Base-by-base conservation (phyloP, 2,113 vertebrate genomes). In the Micromys minutus region DNA sequence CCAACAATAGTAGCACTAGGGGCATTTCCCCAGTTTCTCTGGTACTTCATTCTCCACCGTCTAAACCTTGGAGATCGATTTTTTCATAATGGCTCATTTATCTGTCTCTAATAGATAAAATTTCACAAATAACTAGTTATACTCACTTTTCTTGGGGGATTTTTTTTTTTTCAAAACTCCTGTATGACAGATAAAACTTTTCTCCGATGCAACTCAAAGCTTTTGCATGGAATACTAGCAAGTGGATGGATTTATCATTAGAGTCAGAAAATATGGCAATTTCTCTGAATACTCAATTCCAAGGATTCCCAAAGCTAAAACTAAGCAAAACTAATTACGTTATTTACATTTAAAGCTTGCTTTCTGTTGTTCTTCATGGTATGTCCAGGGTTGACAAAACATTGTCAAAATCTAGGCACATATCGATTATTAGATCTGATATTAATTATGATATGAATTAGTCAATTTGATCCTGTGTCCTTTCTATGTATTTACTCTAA, bases 161-260 rank as follows among this genome's bases (percentile, higher is more conserved):
- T 96, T 92, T 45, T 96, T 88, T 85, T 45, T 96, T 88, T 81
- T 67, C 94, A 92, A 97, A 94, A 93, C 24, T 80, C 55, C 45
- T 90, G 75, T 47, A 24, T 72, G 91, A 52, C 9, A 90, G 63
- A 95, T 80, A 84, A 89, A 94, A 81, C 42, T 63, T 84, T 74
- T 77, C 8, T 89, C 15, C 63, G 90, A 59, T 74, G 75, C 6
- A 81, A 19, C 71, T 93, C 89, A 90, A 72, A 90, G 67, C 84
- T 91, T 17, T 92, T 67, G 89, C 22, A 59, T 94, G 86, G 2
- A 74, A 91, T 93, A 61, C 63, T 92, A 16, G 7, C 31, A 59
- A 90, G 61, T 90, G 83, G 89, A 22, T 81, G 17, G 84, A 94
- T 29, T 91, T 77, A 89, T 93, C 9, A 39, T 71, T 31, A 61